Evolutionary conservation across 1,140 invertebrate genomes (phyloP).

Genomic region (Zaprionus vittiger): DNA sequence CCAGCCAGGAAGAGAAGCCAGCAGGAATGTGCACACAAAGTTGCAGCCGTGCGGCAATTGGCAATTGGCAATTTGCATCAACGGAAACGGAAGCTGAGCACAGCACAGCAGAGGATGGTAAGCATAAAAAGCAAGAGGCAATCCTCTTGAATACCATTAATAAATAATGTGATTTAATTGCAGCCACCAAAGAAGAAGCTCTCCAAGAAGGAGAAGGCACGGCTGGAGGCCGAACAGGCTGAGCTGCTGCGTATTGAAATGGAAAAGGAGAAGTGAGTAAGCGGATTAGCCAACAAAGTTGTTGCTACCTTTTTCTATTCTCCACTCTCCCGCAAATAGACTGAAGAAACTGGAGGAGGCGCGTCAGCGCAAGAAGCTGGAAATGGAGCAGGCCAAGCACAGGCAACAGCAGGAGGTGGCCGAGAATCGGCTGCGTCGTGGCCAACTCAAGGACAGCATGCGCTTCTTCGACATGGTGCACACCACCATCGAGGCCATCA

Average conservation of each 20-base stretch:
- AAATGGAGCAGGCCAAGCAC: slow-evolving; percentile 81
- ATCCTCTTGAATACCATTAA: slow-evolving; percentile 14
- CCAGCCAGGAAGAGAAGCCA: slow-evolving; percentile 7
- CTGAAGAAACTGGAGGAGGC: slow-evolving; percentile 81
- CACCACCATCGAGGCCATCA: slow-evolving; percentile 69
- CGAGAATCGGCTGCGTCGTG: slow-evolving; percentile 72
- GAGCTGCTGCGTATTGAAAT: slow-evolving; percentile 84
- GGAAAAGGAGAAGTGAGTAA: slow-evolving; percentile 83
- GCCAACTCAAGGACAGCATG: slow-evolving; percentile 74
- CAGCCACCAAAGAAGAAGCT: slow-evolving; percentile 84
- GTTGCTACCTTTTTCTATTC: not conserved
- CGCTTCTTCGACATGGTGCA: slow-evolving; percentile 68
- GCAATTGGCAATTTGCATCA: slow-evolving; percentile 27
- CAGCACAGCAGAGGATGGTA: slow-evolving; percentile 25
- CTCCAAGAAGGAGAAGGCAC: slow-evolving; percentile 84
- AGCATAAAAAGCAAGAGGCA: slow-evolving; percentile 6
- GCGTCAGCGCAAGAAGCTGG: slow-evolving; percentile 77
- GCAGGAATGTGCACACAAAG: slow-evolving; percentile 8
- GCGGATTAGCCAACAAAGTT: not conserved
- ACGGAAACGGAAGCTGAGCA: slow-evolving; percentile 29
- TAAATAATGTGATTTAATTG: slow-evolving; percentile 41
- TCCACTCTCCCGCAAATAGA: slow-evolving; percentile 26
- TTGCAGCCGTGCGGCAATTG: slow-evolving; percentile 27
- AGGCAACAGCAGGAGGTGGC: slow-evolving; percentile 75
- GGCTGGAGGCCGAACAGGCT: slow-evolving; percentile 84